These are phyloP conservation scores for Nothoprocta perdicaria DNA, from an alignment of 2,113 vertebrate species.

Conservation along the genomic window DNA sequence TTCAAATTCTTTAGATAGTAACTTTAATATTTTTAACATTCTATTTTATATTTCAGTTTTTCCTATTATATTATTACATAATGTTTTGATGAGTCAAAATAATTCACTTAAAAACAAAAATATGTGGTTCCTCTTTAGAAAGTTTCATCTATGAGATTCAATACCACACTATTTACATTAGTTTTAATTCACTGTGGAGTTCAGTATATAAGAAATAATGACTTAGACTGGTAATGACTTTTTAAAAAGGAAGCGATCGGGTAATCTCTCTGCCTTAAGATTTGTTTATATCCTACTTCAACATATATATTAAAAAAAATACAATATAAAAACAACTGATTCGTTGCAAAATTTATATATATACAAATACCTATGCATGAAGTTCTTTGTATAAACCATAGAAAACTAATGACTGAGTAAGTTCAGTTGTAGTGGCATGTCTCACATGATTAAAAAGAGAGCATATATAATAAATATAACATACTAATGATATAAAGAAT, in stretches of 20 bases:
- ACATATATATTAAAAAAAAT: background rate
- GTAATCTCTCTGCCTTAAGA: fast-evolving
- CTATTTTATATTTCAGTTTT: background rate
- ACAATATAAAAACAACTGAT: background rate
- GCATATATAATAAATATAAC: background rate
- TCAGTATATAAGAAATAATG: background rate
- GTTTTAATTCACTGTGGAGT: background rate
- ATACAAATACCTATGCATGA: fast-evolving
- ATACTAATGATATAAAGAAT: background rate
- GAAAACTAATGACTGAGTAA: background rate
- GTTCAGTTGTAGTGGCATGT: background rate
- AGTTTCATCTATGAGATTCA: background rate
- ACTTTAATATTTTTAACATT: background rate
- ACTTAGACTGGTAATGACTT: background rate
- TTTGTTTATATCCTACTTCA: background rate
- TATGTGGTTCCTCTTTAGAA: background rate
- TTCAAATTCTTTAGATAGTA: background rate
- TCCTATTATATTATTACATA: background rate
- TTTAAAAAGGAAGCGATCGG: background rate
- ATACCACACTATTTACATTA: background rate
- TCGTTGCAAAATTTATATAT: background rate
- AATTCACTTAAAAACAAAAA: background rate
- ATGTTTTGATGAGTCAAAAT: background rate
- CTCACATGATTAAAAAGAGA: background rate
- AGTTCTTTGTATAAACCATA: background rate